These are phyloP conservation scores for Drymodes brunneopygia DNA, from an alignment of 2,113 vertebrate species.

Conservation along the genomic window DNA sequence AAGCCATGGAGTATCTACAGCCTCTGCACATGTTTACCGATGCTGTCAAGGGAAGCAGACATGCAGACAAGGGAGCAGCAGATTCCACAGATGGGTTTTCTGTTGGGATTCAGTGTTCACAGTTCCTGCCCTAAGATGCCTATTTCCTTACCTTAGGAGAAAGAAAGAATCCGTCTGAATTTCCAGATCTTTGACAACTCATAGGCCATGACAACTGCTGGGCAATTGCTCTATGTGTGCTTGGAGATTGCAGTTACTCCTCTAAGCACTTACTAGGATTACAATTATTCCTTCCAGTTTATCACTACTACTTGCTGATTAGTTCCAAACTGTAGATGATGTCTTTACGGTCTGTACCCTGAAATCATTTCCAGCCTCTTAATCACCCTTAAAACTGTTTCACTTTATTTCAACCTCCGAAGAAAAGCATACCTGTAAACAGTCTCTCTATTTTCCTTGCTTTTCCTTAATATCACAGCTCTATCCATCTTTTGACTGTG, in stretches of 20 bases:
- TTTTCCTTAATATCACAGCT: background rate
- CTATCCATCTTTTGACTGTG: background rate
- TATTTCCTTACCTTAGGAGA: background rate
- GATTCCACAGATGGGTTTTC: background rate
- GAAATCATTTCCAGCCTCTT: background rate
- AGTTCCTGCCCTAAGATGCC: background rate
- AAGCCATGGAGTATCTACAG: background rate
- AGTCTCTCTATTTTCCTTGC: background rate
- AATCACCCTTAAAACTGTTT: background rate
- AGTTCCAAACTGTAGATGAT: background rate
- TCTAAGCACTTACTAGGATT: background rate
- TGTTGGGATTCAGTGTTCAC: background rate
- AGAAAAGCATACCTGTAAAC: background rate
- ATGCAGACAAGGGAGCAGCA: background rate
- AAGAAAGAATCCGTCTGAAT: background rate
- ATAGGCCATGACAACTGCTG: background rate
- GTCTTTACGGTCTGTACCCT: background rate
- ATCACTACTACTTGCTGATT: background rate
- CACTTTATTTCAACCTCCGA: background rate
- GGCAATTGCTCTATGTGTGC: background rate
- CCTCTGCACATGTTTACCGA: background rate
- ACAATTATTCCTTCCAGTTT: background rate
- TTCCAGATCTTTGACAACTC: background rate
- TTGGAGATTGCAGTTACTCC: background rate
- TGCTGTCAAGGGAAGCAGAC: background rate